A percentile compares a stretch with the other conserved stretches of the same genome.
phyloP scores from a whole-genome alignment of 2,797 vertebrate genomes.

The Agapornis canus region DNA sequence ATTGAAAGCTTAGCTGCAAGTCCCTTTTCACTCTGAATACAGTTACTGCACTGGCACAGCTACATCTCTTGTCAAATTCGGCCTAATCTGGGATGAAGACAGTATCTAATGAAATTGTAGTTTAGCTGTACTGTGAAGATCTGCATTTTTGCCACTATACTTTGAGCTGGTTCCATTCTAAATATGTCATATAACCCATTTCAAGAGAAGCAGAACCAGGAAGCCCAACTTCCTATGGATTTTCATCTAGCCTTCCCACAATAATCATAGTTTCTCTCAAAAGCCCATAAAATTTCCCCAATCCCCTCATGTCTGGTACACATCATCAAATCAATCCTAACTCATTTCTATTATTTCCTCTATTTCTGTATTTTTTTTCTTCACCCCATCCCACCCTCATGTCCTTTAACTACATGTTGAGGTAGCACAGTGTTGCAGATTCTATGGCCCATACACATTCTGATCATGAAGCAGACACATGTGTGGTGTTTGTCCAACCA shows the following conservation, averaged over 20 bases:
- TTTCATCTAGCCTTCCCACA: neutral
- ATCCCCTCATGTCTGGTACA: neutral
- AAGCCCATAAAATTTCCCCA: neutral
- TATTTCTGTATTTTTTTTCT: neutral
- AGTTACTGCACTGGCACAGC: neutral
- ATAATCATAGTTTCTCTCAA: neutral
- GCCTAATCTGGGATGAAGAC: neutral
- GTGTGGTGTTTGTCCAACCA: neutral
- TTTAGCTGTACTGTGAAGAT: neutral
- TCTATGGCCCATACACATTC: accelerated
- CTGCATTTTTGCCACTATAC: neutral
- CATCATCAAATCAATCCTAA: neutral
- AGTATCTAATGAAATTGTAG: neutral
- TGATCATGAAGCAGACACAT: neutral
- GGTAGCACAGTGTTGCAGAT: neutral
- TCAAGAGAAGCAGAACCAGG: neutral
- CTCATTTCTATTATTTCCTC: neutral
- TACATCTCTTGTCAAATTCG: neutral
- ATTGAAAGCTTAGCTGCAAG: neutral
- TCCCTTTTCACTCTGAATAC: neutral
- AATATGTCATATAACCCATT: neutral
- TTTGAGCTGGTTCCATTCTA: neutral
- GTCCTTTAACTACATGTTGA: neutral
- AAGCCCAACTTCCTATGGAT: neutral
- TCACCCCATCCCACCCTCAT: neutral